These are phyloP conservation scores for Acrossocheilus fasciatus DNA, from an alignment of 2,797 vertebrate species.

Conservation along the genomic window DNA sequence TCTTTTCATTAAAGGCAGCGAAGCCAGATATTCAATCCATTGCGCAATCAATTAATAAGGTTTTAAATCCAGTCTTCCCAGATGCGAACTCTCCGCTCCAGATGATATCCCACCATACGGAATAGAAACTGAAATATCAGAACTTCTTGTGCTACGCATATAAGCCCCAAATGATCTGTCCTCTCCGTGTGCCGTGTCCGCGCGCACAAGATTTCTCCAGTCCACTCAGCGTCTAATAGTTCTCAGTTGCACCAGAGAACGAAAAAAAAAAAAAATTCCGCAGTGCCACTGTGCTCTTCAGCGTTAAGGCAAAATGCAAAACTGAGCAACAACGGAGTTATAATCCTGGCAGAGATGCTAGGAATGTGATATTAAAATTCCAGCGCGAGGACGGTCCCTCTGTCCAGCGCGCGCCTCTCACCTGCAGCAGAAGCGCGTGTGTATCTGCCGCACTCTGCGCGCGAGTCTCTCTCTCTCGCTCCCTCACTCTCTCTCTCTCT, in stretches of 20 bases:
- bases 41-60: conserved; percentile 45
- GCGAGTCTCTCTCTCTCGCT: conserved; percentile 73
- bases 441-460: conserved; percentile 93
- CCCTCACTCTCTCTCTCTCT: conserved; percentile 63
- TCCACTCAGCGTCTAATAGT: conserved; percentile 61
- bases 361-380: conserved; percentile 60
- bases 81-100: conserved; percentile 66
- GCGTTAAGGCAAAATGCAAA: conserved; percentile 23
- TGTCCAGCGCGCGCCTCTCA: conserved; percentile 80
- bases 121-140: conserved; percentile 62
- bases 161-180: conserved; percentile 21
- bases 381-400: conserved; percentile 64
- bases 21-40: conserved; percentile 49
- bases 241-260: conserved; percentile 55
- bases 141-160: conserved; percentile 64
- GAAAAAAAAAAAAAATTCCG: conserved; percentile 48
- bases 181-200: conserved; percentile 47
- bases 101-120: conserved; percentile 63
- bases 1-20: conserved; percentile 30
- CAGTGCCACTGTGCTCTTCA: conserved; percentile 40
- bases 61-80: conserved; percentile 54
- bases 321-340: conserved; percentile 24
- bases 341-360: conserved; percentile 67
- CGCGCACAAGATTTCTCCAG: conserved; percentile 58
- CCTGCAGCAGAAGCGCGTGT: conserved; percentile 92